Conservation (phyloP, 2,888 invertebrate genomes). For the Trypoxylon attenuatum region DNA sequence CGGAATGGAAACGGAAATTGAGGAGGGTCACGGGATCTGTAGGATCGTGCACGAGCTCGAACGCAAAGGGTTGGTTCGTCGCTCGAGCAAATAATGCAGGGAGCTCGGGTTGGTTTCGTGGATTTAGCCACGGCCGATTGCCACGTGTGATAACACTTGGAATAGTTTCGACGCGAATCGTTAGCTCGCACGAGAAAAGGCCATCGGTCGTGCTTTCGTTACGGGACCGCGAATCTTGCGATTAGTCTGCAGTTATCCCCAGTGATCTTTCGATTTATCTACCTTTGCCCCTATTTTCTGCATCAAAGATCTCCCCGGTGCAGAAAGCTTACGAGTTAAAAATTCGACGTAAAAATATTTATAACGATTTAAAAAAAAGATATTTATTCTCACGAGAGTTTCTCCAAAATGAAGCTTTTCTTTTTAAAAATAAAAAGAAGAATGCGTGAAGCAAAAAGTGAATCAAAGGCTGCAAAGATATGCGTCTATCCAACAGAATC, state of each 20-base stretch:
- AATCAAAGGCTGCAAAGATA: too few species aligned
- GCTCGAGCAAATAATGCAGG: conserved; percentile 14
- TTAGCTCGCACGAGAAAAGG: conserved; percentile 40
- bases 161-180: conserved; percentile 26
- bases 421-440: too few species aligned
- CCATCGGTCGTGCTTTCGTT: conserved; percentile 33
- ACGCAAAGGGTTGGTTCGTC: conserved; percentile 8
- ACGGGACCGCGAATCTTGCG: conserved; percentile 45
- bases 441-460: too few species aligned
- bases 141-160: conserved; percentile 34
- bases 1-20: conserved; percentile 51
- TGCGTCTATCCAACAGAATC: conserved; percentile 19
- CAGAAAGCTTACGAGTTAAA: too few species aligned
- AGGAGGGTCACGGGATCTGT: conserved; percentile 40
- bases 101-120: conserved; percentile 13
- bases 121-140: conserved; percentile 30
- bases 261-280: too few species aligned
- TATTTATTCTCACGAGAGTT: too few species aligned
- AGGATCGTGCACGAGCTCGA: conserved; percentile 9
- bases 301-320: too few species aligned
- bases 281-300: too few species aligned
- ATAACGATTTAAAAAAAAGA: too few species aligned
- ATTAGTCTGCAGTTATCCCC: too few species aligned
- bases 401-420: too few species aligned
- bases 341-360: too few species aligned